Conservation (phyloP, 2,888 invertebrate species). For the Julus scandinavius region DNA sequence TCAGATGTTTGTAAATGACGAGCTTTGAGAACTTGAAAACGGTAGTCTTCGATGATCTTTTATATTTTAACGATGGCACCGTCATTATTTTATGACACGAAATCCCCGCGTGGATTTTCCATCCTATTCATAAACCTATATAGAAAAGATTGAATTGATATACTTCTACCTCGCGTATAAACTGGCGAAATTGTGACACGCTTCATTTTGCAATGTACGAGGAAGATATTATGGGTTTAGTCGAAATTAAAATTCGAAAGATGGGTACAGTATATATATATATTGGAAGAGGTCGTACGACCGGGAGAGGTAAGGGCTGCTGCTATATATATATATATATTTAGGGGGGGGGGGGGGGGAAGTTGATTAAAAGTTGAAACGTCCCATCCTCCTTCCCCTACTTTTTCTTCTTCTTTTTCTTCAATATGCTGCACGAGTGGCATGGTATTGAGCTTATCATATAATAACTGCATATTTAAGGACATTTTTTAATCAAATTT, state of each 20-base stretch:
- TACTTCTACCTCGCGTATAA: neutral
- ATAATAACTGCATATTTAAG: constrained; percentile 42
- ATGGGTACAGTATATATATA: neutral
- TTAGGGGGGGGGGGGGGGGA: too few species aligned
- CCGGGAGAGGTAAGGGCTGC: neutral
- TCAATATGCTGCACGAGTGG: too few species aligned
- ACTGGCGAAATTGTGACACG: neutral
- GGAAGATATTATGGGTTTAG: constrained; percentile 28
- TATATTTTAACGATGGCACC: too few species aligned
- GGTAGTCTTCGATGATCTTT: too few species aligned
- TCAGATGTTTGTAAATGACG: too few species aligned
- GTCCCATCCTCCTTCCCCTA: neutral
- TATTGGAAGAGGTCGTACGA: neutral
- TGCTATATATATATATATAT: neutral
- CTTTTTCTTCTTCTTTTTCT: neutral
- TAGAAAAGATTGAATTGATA: neutral
- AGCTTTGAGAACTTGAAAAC: too few species aligned
- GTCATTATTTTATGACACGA: too few species aligned
- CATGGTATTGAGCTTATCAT: neutral
- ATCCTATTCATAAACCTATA: neutral
- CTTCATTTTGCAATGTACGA: constrained; percentile 13
- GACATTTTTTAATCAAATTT: constrained; percentile 34
- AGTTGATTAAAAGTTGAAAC: neutral
- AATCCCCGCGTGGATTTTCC: too few species aligned
- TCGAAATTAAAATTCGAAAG: constrained; percentile 42